Evolutionary conservation across 2,888 invertebrate species (phyloP).

Genomic region (Aphodius granarius): DNA sequence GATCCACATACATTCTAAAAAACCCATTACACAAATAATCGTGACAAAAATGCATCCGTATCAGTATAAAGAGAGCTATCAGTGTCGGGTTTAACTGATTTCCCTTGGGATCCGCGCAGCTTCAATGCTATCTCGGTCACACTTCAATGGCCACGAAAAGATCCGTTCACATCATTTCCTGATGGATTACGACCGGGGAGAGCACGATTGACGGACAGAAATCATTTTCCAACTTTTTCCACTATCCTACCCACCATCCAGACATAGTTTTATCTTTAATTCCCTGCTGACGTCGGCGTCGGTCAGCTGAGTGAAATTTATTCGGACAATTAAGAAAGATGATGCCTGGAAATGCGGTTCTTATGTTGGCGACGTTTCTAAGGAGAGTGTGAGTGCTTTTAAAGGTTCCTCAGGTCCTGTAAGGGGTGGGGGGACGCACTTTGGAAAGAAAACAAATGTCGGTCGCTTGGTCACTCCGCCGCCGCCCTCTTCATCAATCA

Average conservation of each 20-base stretch:
- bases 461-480: constrained; percentile 45
- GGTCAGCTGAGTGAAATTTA: not conserved
- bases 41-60: constrained; percentile 37
- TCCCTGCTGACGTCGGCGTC: not conserved
- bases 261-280: constrained; percentile 2
- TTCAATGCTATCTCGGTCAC: constrained; percentile 54
- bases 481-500: constrained; percentile 45
- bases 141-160: constrained; percentile 54
- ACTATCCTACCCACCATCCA: not conserved
- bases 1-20: constrained; percentile 27
- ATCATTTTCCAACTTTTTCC: constrained; percentile 20
- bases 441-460: constrained; percentile 51
- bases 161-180: constrained; percentile 49
- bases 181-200: constrained; percentile 42
- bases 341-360: constrained; percentile 47
- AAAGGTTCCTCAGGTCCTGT: constrained; percentile 27
- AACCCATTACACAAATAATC: constrained; percentile 39
- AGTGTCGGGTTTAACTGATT: constrained; percentile 50
- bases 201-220: constrained; percentile 26
- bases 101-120: constrained; percentile 49
- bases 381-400: constrained; percentile 29
- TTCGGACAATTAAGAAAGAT: constrained; percentile 29
- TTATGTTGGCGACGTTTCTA: constrained; percentile 42
- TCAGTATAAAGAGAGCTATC: constrained; percentile 32
- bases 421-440: constrained; percentile 31